Evolutionary conservation across 2,797 vertebrate genomes (phyloP).

Genomic region (Rhinoraja longicauda): DNA sequence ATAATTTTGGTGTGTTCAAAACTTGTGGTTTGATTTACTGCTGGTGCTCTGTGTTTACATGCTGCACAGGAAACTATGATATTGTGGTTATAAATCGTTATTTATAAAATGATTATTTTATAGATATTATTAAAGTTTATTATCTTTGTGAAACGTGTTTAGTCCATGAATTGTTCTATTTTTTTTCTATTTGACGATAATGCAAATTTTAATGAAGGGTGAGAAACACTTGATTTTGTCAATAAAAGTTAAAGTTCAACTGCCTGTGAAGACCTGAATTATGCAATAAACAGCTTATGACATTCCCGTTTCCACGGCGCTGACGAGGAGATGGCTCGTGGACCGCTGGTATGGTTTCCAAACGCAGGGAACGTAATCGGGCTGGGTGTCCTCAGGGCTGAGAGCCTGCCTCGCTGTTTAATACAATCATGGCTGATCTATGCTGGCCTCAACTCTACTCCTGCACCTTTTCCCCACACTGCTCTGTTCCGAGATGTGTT

Average conservation of each 20-base stretch:
- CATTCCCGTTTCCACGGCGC: too few species aligned
- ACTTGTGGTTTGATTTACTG: background rate
- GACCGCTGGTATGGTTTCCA: too few species aligned
- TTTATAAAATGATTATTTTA: conserved; percentile 29
- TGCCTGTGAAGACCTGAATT: background rate
- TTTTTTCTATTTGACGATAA: background rate
- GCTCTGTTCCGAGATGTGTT: too few species aligned
- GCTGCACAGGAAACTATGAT: background rate
- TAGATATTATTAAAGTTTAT: background rate
- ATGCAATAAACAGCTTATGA: background rate
- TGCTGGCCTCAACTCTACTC: too few species aligned
- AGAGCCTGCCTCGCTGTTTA: too few species aligned
- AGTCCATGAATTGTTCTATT: background rate
- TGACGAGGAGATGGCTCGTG: too few species aligned
- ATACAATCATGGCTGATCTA: too few species aligned
- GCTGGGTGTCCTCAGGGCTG: too few species aligned
- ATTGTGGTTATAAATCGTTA: conserved; percentile 5
- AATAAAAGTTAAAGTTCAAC: background rate
- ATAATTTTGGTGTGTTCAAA: background rate
- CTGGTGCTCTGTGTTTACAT: background rate
- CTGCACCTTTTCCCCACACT: too few species aligned
- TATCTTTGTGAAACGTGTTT: conserved; percentile 10
- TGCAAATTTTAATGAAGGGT: background rate
- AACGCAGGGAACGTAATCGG: too few species aligned
- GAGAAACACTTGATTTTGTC: background rate